Evolutionary conservation across 2,113 vertebrate genomes (phyloP).

Genomic region (Eupsittula cactorum): DNA sequence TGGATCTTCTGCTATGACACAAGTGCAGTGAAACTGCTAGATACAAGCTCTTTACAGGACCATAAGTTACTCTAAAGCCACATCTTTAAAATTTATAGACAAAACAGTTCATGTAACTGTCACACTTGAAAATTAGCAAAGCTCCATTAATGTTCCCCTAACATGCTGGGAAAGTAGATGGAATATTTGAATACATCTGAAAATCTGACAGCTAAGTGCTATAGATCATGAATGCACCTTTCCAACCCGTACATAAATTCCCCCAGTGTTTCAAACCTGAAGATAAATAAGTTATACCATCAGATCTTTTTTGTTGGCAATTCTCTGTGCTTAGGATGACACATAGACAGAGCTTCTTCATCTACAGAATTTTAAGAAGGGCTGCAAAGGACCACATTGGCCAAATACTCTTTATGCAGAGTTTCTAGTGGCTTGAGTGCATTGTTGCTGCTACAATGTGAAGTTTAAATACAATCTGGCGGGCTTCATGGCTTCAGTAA

Average conservation of each 20-base stretch:
- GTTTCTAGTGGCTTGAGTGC: background rate
- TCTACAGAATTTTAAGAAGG: constrained; percentile 37
- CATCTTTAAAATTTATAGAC: constrained; percentile 25
- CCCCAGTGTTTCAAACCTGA: constrained; percentile 1
- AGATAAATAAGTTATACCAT: constrained; percentile 43
- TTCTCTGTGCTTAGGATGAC: constrained; percentile 14
- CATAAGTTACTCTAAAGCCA: background rate
- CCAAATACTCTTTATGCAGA: background rate
- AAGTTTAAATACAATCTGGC: background rate
- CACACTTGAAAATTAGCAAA: constrained; percentile 54
- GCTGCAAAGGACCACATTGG: background rate
- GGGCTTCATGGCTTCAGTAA: background rate
- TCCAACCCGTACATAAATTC: constrained; percentile 32
- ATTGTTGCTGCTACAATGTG: background rate
- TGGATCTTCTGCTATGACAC: background rate
- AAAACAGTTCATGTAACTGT: constrained; percentile 23
- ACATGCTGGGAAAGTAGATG: background rate
- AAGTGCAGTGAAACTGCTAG: background rate
- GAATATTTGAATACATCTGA: background rate
- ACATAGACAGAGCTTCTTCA: constrained; percentile 12
- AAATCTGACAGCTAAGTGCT: background rate
- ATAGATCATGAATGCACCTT: constrained; percentile 21
- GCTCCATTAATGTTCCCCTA: background rate
- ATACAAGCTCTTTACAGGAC: background rate
- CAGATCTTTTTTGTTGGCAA: background rate